These are phyloP conservation scores for Slavum lentiscoides DNA, from an alignment of 2,888 invertebrate species.

Conservation along the genomic window DNA sequence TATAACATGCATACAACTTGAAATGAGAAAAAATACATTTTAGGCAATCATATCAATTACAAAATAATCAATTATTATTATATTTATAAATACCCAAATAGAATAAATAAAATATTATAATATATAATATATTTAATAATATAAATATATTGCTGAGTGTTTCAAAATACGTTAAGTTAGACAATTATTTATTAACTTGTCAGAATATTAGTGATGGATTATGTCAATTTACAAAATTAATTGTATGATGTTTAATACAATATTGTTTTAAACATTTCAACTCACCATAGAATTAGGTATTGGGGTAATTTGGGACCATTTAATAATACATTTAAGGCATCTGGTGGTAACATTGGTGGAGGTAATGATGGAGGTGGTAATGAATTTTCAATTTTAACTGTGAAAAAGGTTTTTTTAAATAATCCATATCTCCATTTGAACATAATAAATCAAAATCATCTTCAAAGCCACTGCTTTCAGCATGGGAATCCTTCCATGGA, in stretches of 20 bases:
- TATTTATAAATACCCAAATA: neutral
- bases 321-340: conserved; percentile 58
- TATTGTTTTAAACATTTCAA: neutral
- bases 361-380: conserved; percentile 81
- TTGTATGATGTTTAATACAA: neutral
- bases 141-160: neutral
- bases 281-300: conserved; percentile 55
- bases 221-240: neutral
- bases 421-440: conserved; percentile 54
- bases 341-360: conserved; percentile 73
- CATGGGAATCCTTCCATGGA: conserved; percentile 65
- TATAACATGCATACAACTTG: neutral
- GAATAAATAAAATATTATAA: neutral
- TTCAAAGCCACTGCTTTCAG: conserved; percentile 81
- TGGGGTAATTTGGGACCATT: conserved; percentile 57
- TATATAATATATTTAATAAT: too few relatives aligned
- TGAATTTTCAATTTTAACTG: conserved; percentile 46
- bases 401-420: conserved; percentile 39
- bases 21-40: neutral
- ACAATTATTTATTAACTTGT: neutral
- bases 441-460: conserved; percentile 74
- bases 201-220: neutral
- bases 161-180: too few relatives aligned
- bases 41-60: neutral
- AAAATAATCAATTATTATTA: neutral